Conservation (phyloP, 2,113 vertebrate genomes). For the Oryzias melastigma region DNA sequence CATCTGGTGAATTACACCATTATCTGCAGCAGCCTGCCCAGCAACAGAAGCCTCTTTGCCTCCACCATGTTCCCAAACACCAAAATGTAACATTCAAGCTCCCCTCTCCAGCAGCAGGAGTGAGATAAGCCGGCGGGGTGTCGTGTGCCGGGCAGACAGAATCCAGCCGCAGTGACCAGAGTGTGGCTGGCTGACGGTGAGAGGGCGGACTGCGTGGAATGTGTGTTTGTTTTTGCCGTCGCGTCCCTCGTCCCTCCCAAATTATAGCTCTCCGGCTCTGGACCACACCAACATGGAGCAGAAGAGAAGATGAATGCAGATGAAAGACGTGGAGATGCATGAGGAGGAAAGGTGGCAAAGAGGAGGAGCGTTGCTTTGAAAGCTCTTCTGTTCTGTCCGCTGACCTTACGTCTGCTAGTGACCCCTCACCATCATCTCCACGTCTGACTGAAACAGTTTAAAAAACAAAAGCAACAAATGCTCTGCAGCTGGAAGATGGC, state of each 20-base stretch:
- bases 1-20: conserved; percentile 53
- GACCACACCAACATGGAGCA: conserved; percentile 38
- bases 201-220: conserved; percentile 37
- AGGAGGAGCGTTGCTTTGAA: conserved; percentile 13
- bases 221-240: conserved; percentile 66
- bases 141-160: conserved; percentile 58
- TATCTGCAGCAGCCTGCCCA: conserved; percentile 60
- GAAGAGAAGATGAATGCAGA: conserved; percentile 21
- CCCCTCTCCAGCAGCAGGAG: not conserved
- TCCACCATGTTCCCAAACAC: conserved; percentile 33
- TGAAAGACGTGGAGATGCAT: conserved; percentile 24
- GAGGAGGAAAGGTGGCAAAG: conserved; percentile 18
- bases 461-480: too few relatives aligned
- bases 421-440: conserved; percentile 12
- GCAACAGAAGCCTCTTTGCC: conserved; percentile 41
- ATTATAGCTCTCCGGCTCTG: conserved; percentile 52
- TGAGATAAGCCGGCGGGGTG: conserved; percentile 43
- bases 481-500: too few relatives aligned
- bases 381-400: conserved; percentile 19
- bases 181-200: conserved; percentile 57
- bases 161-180: conserved; percentile 62
- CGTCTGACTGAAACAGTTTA: too few relatives aligned
- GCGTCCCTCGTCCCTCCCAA: conserved; percentile 52
- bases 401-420: conserved; percentile 22
- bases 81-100: not conserved